Percentiles rank a stretch among this genome's conserved stretches.
Evolutionary conservation across 2,797 vertebrate species (phyloP).

Genomic region (Petrocephalus schoutedeni): DNA sequence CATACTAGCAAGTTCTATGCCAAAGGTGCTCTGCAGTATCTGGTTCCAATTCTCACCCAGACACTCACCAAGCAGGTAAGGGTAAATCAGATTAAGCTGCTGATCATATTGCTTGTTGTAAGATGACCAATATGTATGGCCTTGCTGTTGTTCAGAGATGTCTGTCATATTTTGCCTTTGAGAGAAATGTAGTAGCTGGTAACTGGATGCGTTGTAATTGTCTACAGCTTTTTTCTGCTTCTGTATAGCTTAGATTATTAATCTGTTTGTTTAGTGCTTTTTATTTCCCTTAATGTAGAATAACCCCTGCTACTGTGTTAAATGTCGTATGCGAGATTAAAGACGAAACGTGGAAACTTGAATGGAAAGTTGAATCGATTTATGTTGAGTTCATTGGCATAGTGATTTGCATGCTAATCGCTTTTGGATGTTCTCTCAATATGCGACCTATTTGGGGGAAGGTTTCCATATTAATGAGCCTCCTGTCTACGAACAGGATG

Average conservation of each 20-base stretch:
- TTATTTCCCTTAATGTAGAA: not conserved
- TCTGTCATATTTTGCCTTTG: not conserved
- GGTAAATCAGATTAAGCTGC: not conserved
- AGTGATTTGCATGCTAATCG: not conserved
- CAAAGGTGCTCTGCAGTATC: conserved; percentile 94
- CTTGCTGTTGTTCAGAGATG: not conserved
- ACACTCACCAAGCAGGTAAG: conserved; percentile 92
- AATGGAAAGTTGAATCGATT: not conserved
- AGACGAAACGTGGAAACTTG: not conserved
- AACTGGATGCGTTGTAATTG: not conserved
- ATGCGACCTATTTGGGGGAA: not conserved
- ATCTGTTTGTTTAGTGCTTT: not conserved
- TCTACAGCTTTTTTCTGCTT: not conserved
- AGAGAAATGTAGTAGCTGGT: not conserved
- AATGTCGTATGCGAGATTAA: not conserved
- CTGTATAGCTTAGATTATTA: not conserved
- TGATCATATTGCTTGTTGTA: not conserved
- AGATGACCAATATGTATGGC: not conserved
- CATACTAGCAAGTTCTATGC: conserved; percentile 99
- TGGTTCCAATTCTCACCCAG: conserved; percentile 94
- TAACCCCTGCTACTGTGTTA: not conserved
- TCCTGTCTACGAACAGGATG: conserved; percentile 65
- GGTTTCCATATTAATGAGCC: not conserved
- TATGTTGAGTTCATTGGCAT: not conserved
- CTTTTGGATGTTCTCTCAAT: not conserved